These are phyloP conservation scores for Ashinkailepas kermadecensis DNA, from an alignment of 2,888 invertebrate species.

Conservation along the genomic window DNA sequence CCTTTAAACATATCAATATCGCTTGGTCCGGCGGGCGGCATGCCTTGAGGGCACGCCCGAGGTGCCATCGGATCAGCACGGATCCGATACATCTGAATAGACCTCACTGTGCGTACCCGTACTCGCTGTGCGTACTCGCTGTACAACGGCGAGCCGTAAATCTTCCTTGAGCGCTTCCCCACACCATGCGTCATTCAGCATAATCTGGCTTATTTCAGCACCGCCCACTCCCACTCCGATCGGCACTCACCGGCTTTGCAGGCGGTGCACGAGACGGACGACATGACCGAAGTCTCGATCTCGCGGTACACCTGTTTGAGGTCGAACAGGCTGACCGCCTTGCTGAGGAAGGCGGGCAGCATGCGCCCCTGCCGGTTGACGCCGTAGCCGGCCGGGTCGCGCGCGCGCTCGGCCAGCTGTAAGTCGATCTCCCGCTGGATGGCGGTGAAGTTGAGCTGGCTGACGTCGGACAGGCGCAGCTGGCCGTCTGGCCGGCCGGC, in stretches of 20 bases:
- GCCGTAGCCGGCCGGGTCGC: background rate
- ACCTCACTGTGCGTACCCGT: too few relatives aligned
- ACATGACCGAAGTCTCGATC: constrained; percentile 79
- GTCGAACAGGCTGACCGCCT: constrained; percentile 71
- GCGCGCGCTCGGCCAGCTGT: constrained; percentile 27
- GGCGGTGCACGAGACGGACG: constrained; percentile 82
- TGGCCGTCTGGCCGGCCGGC: constrained; percentile 2
- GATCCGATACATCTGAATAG: too few relatives aligned
- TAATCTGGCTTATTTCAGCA: too few relatives aligned
- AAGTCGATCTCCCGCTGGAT: constrained; percentile 32
- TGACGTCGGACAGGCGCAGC: background rate
- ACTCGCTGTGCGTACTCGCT: too few relatives aligned
- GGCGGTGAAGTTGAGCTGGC: constrained; percentile 34
- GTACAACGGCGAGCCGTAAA: too few relatives aligned
- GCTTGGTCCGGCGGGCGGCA: too few relatives aligned
- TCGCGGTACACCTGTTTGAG: constrained; percentile 75
- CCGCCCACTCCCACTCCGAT: too few relatives aligned
- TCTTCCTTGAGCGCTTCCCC: too few relatives aligned
- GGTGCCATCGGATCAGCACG: too few relatives aligned
- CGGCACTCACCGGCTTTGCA: constrained; percentile 61
- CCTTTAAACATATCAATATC: too few relatives aligned
- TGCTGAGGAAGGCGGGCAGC: constrained; percentile 50
- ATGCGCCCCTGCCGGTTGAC: constrained; percentile 28
- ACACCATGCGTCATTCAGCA: too few relatives aligned
- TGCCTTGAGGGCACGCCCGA: too few relatives aligned